These are phyloP conservation scores for Geopemphigus sp. DNA, from an alignment of 1,140 invertebrate genomes.

Conservation along the genomic window DNA sequence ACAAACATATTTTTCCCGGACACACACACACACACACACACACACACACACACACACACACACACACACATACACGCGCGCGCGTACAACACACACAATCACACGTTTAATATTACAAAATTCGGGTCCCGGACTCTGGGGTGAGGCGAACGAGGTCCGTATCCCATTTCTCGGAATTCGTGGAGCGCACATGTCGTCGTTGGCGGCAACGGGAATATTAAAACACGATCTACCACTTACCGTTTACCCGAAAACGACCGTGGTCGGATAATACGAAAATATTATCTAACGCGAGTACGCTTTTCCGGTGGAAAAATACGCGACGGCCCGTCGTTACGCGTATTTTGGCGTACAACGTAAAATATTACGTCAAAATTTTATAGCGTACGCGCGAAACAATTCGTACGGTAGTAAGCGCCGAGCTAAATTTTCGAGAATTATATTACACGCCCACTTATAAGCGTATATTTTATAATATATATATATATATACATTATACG, in stretches of 20 bases:
- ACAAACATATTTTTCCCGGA: no score
- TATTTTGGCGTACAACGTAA: no score
- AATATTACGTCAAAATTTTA: no score
- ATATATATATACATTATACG: neutral
- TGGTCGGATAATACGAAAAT: neutral
- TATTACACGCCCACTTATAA: neutral
- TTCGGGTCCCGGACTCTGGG: neutral
- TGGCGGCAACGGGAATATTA: neutral
- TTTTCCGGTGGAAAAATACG: no score
- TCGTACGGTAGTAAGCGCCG: neutral
- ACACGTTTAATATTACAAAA: neutral
- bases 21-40: no score
- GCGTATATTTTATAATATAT: neutral
- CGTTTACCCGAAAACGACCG: neutral
- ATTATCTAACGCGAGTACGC: no score
- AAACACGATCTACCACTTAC: no score
- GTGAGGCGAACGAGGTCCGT: neutral
- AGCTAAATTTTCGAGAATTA: slow-evolving; percentile 6
- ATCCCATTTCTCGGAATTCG: slow-evolving; percentile 21
- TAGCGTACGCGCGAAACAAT: no score
- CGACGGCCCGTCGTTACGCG: no score
- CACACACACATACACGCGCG: no score
- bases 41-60: no score
- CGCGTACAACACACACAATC: no score
- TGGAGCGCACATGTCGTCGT: neutral